Evolutionary conservation across 64 coral and sea anemone genomes (phyloP).

Genomic region (Porites lutea): DNA sequence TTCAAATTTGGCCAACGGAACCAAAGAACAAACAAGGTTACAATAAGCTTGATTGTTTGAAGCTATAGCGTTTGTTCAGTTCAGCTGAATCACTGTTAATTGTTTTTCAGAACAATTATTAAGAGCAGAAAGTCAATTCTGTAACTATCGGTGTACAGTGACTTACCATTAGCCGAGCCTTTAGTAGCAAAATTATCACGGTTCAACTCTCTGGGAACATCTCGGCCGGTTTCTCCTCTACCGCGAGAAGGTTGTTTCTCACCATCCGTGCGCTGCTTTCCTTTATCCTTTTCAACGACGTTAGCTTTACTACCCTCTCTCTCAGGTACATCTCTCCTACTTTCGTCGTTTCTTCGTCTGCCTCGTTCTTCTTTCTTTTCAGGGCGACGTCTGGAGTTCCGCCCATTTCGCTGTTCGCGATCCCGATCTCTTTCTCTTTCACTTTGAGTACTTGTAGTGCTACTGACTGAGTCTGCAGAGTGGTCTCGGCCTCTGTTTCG

Average conservation of each 20-base stretch:
- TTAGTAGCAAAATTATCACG: slow-evolving; percentile 45
- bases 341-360: slow-evolving; percentile 72
- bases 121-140: background rate
- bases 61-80: background rate
- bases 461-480: slow-evolving; percentile 94
- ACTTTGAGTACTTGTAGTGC: slow-evolving; percentile 92
- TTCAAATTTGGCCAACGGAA: slow-evolving; percentile 45
- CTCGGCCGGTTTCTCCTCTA: slow-evolving; percentile 39
- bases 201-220: slow-evolving; percentile 52
- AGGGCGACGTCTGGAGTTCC: slow-evolving; percentile 80
- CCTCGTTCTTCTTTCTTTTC: slow-evolving; percentile 90
- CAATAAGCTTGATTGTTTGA: background rate
- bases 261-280: slow-evolving; percentile 63
- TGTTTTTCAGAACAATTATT: background rate
- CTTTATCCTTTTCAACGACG: slow-evolving; percentile 75
- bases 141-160: background rate
- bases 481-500: slow-evolving; percentile 92
- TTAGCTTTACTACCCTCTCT: slow-evolving; percentile 72
- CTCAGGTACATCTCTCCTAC: slow-evolving; percentile 73
- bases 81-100: background rate
- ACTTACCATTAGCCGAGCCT: slow-evolving; percentile 50
- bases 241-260: slow-evolving; percentile 57
- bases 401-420: slow-evolving; percentile 87
- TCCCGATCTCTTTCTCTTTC: slow-evolving; percentile 84
- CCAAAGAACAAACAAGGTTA: background rate